These are phyloP conservation scores for Campopleginae sp. DNA, from an alignment of 2,888 invertebrate genomes.

Conservation along the genomic window DNA sequence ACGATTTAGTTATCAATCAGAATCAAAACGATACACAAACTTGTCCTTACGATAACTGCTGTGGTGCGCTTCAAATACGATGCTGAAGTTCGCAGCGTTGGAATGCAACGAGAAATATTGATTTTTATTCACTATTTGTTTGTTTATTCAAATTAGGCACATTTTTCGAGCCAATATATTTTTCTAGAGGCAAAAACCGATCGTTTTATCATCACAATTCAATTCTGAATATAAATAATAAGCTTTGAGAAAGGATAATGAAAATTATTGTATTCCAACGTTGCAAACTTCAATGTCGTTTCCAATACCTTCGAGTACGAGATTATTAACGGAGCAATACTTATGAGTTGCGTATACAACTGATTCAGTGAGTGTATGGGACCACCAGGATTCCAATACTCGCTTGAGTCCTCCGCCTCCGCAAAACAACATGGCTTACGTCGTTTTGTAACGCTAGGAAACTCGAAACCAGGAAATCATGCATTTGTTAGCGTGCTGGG, in stretches of 20 bases:
- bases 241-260: too few species aligned
- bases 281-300: too few species aligned
- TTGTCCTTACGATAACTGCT: background rate
- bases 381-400: background rate
- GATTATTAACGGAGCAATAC: background rate
- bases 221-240: too few species aligned
- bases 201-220: too few species aligned
- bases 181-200: too few species aligned
- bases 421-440: constrained; percentile 47
- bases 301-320: background rate
- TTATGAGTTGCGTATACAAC: background rate
- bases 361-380: background rate
- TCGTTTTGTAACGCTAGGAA: constrained; percentile 76
- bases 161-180: too few species aligned
- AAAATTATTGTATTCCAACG: too few species aligned
- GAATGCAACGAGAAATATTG: too few species aligned
- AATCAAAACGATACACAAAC: background rate
- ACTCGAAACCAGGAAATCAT: constrained; percentile 80
- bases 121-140: too few species aligned
- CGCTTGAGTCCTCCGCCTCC: constrained; percentile 17
- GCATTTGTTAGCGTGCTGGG: constrained; percentile 64
- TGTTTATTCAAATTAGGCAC: too few species aligned
- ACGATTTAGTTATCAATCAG: background rate
- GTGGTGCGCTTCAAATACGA: background rate
- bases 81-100: too few species aligned